Base-by-base conservation (phyloP, 2,113 vertebrate genomes). In the Oenanthe melanoleuca region DNA sequence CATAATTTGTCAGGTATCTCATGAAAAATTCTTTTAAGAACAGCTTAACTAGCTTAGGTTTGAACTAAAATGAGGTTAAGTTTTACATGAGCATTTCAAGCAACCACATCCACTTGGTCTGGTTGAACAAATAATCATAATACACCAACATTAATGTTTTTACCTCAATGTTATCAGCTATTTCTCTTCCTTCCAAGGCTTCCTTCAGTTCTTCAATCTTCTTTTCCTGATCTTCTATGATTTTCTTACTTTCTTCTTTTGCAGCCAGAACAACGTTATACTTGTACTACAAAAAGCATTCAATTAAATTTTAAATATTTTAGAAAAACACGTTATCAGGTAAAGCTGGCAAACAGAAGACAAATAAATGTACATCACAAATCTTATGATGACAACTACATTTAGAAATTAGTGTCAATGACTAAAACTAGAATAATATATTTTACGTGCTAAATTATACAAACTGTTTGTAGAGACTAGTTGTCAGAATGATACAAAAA, bases 121-220 rank as follows among this genome's bases (percentile, higher is more conserved):
- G 16, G 40, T 44, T 81, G 71, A 88, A 71, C 72, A 89, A 92
- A 67, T 47, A 92, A 66, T 25, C 45, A 33, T 4, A 78, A 70
- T 10, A 61, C 3, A 70, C 4, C 42, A 85, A 31, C 17, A 8
- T 28, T n/a, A 37, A 33, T 71, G 25, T 50, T 60, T 93, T 81
- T 96, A 99, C 99, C 98, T 99, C 99, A 55, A 99, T 98, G 45
- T 98, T 98, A 88, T 99, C 98, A 28, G 99, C 99, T 45, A 97
- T 95, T 65, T 97, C 88, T 45, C 93, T 97, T 85, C 98, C 98
- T 14, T 98, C 98, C 29, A 98, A 90, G 22, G 95, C 67, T 97
- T 99, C 98, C 83, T 95, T 98, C 61, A 99, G 95, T 24, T 98
- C 98, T 93, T 98, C 96, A 77, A 99, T 98, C 81, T 99, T 98